Evolutionary conservation across 2,113 vertebrate species (phyloP), one percentile per base, ranked within the genome.

Genomic region (Genyomyrus donnyi): DNA sequence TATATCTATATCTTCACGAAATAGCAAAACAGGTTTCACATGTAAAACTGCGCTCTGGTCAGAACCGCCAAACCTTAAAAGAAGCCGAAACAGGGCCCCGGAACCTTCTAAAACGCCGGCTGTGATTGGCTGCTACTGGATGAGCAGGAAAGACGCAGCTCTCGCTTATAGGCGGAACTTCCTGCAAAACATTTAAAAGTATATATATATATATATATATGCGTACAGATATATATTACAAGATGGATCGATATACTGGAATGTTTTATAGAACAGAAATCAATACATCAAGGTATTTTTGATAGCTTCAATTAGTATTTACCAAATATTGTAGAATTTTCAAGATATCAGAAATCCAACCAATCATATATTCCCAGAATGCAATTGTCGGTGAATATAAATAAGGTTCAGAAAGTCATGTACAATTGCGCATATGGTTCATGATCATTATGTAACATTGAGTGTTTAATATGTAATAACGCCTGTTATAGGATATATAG

Each of bases 341-440:
- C 85, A 49, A 1, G 84, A n/a, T 17, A 48, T 11, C 15, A 50
- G 35, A 89, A 39, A 56, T 50, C 46, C 39, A 24, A 27, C 70
- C 70, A 58, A 89, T 89, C 35, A 85, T 15, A 6, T 24, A 31
- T 89, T 80, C 74, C 52, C 52, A 84, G 24, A 89, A 84, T 58
- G 49, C 50, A 24, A 24, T 58, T 24, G 17, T 10, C 2, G 85
- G 27, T 56, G 13, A 31, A 53, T 49, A 48, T 86, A 56, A 87
- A 87, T 52, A 31, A 87, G 17, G 15, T 52, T 39, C 2, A 21
- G 35, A 39, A 80, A 48, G 24, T 86, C 46, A 50, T 49, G n/a
- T 49, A 5, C 83, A 50, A 49, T 50, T 74, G 70, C 17, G 1
- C 46, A 17, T 77, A 52, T 50, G 62, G 27, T 35, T 9, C 15